A percentile compares a stretch with the other conserved stretches of the same genome.
Evolutionary conservation across 2,888 invertebrate species (phyloP).

Genomic region (Pollenia labialis): DNA sequence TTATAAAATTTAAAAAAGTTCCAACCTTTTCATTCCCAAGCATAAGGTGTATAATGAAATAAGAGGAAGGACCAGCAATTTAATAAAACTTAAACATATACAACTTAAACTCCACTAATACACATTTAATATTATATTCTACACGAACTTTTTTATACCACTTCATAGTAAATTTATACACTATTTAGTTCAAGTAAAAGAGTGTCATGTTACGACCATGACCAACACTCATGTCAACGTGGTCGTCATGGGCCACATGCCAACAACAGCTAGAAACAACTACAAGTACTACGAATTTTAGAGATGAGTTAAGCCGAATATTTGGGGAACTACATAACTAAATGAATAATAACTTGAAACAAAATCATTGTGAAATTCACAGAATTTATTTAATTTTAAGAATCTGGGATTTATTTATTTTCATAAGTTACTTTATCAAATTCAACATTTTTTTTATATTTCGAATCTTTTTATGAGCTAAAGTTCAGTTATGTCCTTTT

Average conservation of each 20-base stretch:
- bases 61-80: slow-evolving; percentile 43
- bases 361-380: too few relatives aligned
- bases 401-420: too few relatives aligned
- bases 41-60: slow-evolving; percentile 6
- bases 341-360: too few relatives aligned
- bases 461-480: too few relatives aligned
- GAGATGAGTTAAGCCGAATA: background rate
- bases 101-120: background rate
- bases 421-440: too few relatives aligned
- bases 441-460: too few relatives aligned
- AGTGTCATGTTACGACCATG: slow-evolving; percentile 64
- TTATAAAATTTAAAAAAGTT: background rate
- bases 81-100: slow-evolving; percentile 38
- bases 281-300: background rate
- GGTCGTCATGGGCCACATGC: slow-evolving; percentile 71
- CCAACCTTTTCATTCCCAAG: background rate
- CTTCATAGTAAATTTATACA: background rate
- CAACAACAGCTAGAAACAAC: slow-evolving; percentile 46
- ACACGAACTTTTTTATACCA: too few relatives aligned
- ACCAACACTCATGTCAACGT: slow-evolving; percentile 69
- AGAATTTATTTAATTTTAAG: too few relatives aligned
- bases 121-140: too few relatives aligned
- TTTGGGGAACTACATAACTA: too few relatives aligned
- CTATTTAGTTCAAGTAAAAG: slow-evolving; percentile 33
- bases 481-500: too few relatives aligned